A percentile compares a stretch with the other conserved stretches of the same genome.
Evolutionary conservation across 2,888 invertebrate genomes (phyloP).

Genomic region (Rhyacophila evoluta): DNA sequence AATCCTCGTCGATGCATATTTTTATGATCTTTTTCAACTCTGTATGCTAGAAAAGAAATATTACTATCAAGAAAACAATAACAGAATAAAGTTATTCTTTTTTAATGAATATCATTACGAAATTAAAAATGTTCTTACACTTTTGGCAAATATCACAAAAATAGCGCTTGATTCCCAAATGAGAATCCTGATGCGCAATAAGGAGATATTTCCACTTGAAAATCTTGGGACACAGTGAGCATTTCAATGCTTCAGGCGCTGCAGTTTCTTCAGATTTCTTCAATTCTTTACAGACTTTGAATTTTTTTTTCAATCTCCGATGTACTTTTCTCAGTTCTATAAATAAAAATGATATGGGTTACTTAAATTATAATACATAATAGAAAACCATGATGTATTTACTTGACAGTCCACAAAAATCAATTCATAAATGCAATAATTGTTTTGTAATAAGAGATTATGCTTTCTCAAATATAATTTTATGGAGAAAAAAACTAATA

Average conservation of each 20-base stretch:
- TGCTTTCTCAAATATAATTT: no score
- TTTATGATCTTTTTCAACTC: constrained; percentile 51
- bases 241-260: constrained; percentile 16
- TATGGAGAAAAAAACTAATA: no score
- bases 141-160: constrained; percentile 46
- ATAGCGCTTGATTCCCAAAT: constrained; percentile 43
- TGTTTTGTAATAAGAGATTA: no score
- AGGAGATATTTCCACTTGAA: constrained; percentile 30
- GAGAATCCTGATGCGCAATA: constrained; percentile 34
- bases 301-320: neutral
- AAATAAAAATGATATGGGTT: no score
- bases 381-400: no score
- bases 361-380: no score
- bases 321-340: neutral
- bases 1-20: constrained; percentile 49
- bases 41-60: constrained; percentile 45
- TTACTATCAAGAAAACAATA: no score
- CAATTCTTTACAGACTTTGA: neutral
- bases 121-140: constrained; percentile 39
- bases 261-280: neutral
- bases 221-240: constrained; percentile 39
- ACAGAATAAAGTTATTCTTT: no score
- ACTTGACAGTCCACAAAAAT: no score
- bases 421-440: no score
- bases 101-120: no score